Base-by-base conservation (phyloP, 2,113 vertebrate genomes). In the Phyllostomus hastatus region DNA sequence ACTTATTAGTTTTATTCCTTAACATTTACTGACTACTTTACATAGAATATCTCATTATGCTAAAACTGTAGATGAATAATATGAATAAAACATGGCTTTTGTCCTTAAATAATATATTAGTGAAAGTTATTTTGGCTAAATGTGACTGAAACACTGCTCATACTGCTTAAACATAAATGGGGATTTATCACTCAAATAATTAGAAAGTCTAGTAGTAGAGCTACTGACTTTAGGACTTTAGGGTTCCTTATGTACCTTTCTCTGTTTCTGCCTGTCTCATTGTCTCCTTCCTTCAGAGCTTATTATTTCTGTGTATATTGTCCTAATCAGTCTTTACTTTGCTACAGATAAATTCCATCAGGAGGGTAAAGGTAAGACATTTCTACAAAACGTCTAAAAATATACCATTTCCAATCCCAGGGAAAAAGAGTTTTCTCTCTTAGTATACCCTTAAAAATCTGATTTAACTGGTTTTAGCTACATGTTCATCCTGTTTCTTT, bases 31-130 rank as follows among this genome's bases (percentile, higher is more conserved):
- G 59, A 81, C 7, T 70, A 19, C 4, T 1, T 97, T 94, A 83
- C 50, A 24, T 94, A 94, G 61, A 95, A 33, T 80, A 69, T 76
- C 7, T 16, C 50, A 90, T 87, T 92, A 78, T 83, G 33, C 64
- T 92, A 94, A 97, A 92, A n/a, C 10, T 75, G 43, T 15, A 54
- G 50, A 76, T 90, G 92, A 84, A 76, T 66, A 75, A 75, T 41
- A 88, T 92, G 31, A 94, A 85, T 90, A 94, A 94, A 84, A 90
- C 59, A 85, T 81, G 61, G 0, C 1, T 90, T 90, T 92, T 90
- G 4, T 80, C 16, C 20, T 88, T 90, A 95, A 94, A 95, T 95
- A 92, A 94, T 64, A 6, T 81, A 96, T 76, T 81, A 76, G 50
- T 80, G 17, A 57, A 61, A 73, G 9, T 78, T 46, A 8, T 84